Evolutionary conservation across 1,140 invertebrate genomes (phyloP).

Genomic region (Arctopsyche grandis): DNA sequence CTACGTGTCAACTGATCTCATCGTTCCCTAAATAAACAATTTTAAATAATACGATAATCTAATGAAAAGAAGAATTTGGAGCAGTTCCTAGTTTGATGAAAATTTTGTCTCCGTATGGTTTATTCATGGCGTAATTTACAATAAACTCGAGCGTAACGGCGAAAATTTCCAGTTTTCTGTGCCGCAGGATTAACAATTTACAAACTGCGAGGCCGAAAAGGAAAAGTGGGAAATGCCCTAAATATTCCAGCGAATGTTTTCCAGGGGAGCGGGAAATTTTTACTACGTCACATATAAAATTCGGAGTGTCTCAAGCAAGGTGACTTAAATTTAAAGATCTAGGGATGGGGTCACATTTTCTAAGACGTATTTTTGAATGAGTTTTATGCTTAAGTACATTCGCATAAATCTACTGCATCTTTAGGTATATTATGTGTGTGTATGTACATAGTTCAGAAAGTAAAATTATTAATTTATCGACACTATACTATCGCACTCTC

Average conservation of each 20-base stretch:
- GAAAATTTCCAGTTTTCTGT: slow-evolving; percentile 2
- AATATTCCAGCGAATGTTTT: slow-evolving; percentile 31
- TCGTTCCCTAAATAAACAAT: too few relatives aligned
- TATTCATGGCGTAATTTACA: not conserved
- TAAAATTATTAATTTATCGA: too few relatives aligned
- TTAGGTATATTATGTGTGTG: not conserved
- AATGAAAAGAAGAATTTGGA: too few relatives aligned
- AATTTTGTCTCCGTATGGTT: not conserved
- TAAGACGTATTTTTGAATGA: too few relatives aligned
- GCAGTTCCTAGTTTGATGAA: too few relatives aligned
- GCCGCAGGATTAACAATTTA: slow-evolving; percentile 44
- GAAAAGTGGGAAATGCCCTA: slow-evolving; percentile 38
- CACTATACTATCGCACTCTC: not conserved
- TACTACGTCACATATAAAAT: not conserved
- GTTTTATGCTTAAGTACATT: not conserved
- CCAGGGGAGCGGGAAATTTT: not conserved
- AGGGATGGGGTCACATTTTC: too few relatives aligned
- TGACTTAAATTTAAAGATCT: too few relatives aligned
- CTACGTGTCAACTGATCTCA: too few relatives aligned
- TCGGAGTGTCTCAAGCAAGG: not conserved
- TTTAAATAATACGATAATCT: too few relatives aligned
- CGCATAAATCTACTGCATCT: not conserved
- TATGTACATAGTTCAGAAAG: not conserved
- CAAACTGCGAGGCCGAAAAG: slow-evolving; percentile 29
- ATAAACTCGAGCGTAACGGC: not conserved